phyloP scores from a whole-genome alignment of 2,888 invertebrate species.

The Sphaerophoria taeniata region DNA sequence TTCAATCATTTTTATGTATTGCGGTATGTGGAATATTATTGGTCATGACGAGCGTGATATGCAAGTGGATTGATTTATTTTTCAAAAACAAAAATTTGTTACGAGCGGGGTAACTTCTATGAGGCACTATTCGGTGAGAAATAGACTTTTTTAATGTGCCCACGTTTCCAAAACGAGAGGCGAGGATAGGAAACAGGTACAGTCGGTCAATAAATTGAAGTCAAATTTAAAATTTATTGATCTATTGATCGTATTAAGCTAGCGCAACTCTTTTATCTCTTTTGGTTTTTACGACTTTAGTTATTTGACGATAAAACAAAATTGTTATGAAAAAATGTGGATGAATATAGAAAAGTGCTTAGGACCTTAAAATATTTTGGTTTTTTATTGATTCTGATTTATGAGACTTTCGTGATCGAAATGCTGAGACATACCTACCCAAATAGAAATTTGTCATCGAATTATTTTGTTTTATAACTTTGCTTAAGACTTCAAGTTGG shows the following conservation, averaged over 20 bases:
- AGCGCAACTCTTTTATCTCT: slow-evolving; percentile 48
- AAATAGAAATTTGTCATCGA: neutral
- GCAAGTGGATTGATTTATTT: slow-evolving; percentile 25
- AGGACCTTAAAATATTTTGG: slow-evolving; percentile 2
- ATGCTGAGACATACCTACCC: neutral
- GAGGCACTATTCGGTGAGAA: slow-evolving; percentile 8
- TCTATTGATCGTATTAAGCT: slow-evolving; percentile 53
- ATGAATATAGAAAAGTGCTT: slow-evolving; percentile 1
- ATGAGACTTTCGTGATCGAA: slow-evolving; percentile 31
- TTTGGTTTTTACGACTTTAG: neutral
- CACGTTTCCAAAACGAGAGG: slow-evolving; percentile 30
- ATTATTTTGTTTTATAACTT: too few relatives aligned
- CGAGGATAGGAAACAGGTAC: neutral
- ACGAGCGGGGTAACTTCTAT: slow-evolving; percentile 41
- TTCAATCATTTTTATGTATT: slow-evolving; percentile 66
- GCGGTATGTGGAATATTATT: slow-evolving; percentile 58
- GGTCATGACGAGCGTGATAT: slow-evolving; percentile 61
- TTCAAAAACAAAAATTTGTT: neutral
- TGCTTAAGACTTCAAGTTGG: too few relatives aligned
- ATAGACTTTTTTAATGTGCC: slow-evolving; percentile 33
- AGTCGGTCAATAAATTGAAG: slow-evolving; percentile 54
- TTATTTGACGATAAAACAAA: neutral
- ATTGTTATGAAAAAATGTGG: neutral
- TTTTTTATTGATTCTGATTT: slow-evolving; percentile 21
- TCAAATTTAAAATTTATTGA: slow-evolving; percentile 56